phyloP scores from a whole-genome alignment of 1,140 invertebrate species.

The Diachasmimorpha longicaudata region DNA sequence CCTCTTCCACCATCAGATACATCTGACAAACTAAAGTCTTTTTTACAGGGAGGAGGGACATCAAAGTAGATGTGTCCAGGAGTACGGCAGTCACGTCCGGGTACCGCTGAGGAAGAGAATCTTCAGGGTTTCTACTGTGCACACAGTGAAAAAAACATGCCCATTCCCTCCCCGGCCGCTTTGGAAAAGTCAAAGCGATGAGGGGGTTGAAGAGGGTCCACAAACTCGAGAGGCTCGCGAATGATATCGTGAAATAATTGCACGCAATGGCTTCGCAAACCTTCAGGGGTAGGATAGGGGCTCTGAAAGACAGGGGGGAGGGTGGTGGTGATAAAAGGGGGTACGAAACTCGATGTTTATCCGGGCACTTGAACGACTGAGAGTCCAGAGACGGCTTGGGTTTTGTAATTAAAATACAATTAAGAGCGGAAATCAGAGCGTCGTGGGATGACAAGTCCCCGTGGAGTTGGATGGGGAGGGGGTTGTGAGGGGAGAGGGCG shows the following conservation, averaged over 20 bases:
- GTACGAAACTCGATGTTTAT: conserved; percentile 23
- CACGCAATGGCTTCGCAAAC: neutral
- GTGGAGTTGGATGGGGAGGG: neutral
- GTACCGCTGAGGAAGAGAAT: neutral
- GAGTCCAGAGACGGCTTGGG: neutral
- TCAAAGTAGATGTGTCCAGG: neutral
- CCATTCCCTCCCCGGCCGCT: neutral
- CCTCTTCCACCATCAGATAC: neutral
- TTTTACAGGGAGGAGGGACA: conserved; percentile 25
- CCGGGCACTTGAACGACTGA: conserved; percentile 19
- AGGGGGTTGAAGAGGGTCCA: conserved; percentile 32
- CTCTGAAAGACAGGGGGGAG: neutral
- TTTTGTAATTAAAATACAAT: conserved; percentile 27
- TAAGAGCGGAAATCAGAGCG: neutral
- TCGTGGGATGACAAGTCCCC: neutral
- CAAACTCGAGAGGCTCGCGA: conserved; percentile 11
- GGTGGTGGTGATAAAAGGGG: neutral
- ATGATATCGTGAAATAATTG: conserved; percentile 1
- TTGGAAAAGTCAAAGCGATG: conserved; percentile 42
- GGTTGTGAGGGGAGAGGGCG: neutral
- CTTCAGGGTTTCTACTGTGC: neutral
- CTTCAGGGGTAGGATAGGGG: neutral
- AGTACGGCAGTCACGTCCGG: neutral
- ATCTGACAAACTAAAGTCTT: conserved; percentile 2
- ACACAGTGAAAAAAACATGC: neutral